Base-by-base conservation (phyloP, 2,888 invertebrate species). In the Ernsta delagoae region DNA sequence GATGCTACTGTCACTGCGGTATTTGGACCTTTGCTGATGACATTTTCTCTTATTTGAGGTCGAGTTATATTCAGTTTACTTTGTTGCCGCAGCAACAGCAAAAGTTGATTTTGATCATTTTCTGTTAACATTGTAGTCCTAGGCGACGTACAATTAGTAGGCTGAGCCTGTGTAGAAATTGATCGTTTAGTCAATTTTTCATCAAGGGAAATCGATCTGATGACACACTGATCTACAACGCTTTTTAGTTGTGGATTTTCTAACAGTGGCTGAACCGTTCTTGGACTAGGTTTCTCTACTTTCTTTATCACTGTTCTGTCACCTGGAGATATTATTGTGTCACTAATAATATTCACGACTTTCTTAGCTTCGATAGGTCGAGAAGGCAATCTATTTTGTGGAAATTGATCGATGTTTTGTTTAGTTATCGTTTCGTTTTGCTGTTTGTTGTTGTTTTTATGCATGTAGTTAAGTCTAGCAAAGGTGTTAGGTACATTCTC, bases 391-490 rank as follows among this genome's bases (percentile, higher is more conserved):
- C 48, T 70, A 61, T 65, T 61, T 45, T 60, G 59, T 31, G 41
- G 11, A 6, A 57, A 45, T 67, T 69, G 71, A 48, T 76, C 73
- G 50, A 24, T 61, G 36, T 77, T 65, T 39, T 75, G 76, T 76
- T 84, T 84, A 3, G 75, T 63, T 74, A 83, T 86, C 4, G 73
- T 74, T 64, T 89, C 87, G 39, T 71, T 78, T 75, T 87, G 87
- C 76, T 88, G 1, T 36, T 36, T 36, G 36, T 36, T 36, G 36
- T 36, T 88, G 71, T 82, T 89, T 77, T 88, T 92, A 74, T 91
- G 90, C 83, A 90, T 83, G 73, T 92, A 93, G 73, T 85, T 91
- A 60, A 88, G 85, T 39, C 93, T 87, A 11, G 92, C 81, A 75
- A 92, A 93, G 3, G 93, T 93, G 66, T 91, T 88, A 3, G 87